These are phyloP conservation scores for Trogon melanurus DNA, from an alignment of 2,113 vertebrate species.

Conservation along the genomic window DNA sequence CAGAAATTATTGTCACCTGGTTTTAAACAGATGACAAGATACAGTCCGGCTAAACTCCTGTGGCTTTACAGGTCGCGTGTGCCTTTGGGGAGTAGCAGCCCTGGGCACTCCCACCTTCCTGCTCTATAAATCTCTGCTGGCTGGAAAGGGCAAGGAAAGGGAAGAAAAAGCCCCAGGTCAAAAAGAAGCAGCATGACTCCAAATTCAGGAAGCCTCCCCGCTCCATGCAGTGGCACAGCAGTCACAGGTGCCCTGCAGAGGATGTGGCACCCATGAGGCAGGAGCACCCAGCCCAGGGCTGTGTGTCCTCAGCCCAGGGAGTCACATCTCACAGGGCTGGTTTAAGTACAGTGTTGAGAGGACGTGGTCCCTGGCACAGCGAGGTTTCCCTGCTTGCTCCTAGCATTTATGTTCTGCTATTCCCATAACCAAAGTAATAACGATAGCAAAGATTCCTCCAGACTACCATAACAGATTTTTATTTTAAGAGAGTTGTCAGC, in stretches of 20 bases:
- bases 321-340: neutral
- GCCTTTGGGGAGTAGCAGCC: neutral
- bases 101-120: rapidly evolving
- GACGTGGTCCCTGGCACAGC: neutral
- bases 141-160: neutral
- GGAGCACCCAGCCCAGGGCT: too few species aligned
- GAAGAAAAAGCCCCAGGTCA: neutral
- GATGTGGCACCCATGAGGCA: neutral
- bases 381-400: neutral
- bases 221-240: rapidly evolving
- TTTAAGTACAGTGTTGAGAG: neutral
- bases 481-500: neutral
- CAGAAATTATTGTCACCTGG: neutral
- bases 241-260: neutral
- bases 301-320: neutral
- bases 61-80: neutral
- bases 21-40: neutral
- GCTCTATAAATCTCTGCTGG: neutral
- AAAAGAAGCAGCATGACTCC: neutral
- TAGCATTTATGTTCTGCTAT: neutral
- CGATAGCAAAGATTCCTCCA: neutral
- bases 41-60: neutral
- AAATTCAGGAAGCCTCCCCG: neutral
- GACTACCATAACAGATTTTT: neutral
- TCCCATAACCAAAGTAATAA: neutral